A percentile compares a stretch with the other conserved stretches of the same genome.
Conservation (phyloP, 2,113 vertebrate species). For the Macaca mulatta region DNA sequence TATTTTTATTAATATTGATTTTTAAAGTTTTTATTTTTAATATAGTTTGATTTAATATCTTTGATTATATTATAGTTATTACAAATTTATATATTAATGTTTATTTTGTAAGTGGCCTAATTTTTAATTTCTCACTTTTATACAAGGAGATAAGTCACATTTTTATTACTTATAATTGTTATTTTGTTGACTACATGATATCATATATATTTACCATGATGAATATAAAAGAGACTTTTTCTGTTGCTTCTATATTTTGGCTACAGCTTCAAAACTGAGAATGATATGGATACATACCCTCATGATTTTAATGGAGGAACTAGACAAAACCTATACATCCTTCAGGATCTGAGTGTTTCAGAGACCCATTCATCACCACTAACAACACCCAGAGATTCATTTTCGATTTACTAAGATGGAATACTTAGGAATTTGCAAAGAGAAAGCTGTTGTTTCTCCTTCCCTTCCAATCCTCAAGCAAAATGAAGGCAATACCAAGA, state of each 20-base stretch:
- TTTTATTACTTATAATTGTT: not conserved
- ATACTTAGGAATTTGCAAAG: not conserved
- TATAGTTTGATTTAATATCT: not conserved
- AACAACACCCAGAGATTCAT: not conserved
- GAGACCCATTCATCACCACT: not conserved
- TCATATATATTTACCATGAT: not conserved
- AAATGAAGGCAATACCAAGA: not conserved
- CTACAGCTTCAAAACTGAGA: not conserved
- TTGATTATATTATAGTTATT: not conserved
- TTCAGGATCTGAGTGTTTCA: not conserved
- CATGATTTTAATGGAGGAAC: not conserved
- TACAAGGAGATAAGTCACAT: not conserved
- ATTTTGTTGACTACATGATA: not conserved
- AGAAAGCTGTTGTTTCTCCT: not conserved
- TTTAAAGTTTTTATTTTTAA: not conserved
- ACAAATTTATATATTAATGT: not conserved
- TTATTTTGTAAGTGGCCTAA: not conserved
- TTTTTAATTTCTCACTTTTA: not conserved
- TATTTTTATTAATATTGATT: not conserved
- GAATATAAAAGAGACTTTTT: not conserved
- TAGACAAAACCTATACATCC: not conserved
- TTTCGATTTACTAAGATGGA: not conserved
- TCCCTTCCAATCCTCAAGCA: not conserved
- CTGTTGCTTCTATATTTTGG: not conserved
- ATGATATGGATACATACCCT: not conserved